These are phyloP conservation scores for Yponomeuta plumbellus DNA, from an alignment of 2,888 invertebrate genomes.

Conservation along the genomic window DNA sequence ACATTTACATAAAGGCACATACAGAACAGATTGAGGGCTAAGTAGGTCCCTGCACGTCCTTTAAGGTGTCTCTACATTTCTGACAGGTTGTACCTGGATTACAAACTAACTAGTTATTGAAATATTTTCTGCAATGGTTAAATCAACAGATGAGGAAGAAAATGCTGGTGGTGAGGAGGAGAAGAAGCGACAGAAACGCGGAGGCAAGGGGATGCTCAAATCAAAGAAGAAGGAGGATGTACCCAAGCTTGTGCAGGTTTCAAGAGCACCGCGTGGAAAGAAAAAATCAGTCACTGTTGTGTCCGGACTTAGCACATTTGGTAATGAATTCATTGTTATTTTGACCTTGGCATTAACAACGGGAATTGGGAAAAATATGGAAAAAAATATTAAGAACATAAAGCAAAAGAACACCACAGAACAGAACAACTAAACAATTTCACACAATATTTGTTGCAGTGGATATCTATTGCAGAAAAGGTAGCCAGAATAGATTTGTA, in stretches of 20 bases:
- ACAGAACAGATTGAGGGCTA: no score
- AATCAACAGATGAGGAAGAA: conserved; percentile 74
- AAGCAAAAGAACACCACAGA: not conserved
- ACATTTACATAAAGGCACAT: no score
- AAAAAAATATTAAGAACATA: no score
- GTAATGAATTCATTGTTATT: conserved; percentile 57
- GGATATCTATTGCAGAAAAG: no score
- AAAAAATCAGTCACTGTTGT: conserved; percentile 99
- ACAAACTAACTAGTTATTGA: no score
- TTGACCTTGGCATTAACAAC: not conserved
- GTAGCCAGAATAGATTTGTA: no score
- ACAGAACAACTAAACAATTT: conserved; percentile 1
- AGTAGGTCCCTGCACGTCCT: no score
- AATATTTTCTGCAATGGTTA: not conserved
- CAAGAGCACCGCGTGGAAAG: conserved; percentile 95
- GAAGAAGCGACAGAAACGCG: conserved; percentile 96
- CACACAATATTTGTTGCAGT: no score
- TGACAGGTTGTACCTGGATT: no score
- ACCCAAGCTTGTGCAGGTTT: conserved; percentile 89
- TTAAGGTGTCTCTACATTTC: no score
- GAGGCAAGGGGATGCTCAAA: conserved; percentile 97
- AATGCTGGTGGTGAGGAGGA: conserved; percentile 90
- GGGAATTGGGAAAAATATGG: not conserved
- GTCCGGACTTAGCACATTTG: conserved; percentile 95
- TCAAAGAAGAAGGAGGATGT: conserved; percentile 96